Conservation (phyloP, 2,797 vertebrate genomes). For the Rhinichthys osculus region DNA sequence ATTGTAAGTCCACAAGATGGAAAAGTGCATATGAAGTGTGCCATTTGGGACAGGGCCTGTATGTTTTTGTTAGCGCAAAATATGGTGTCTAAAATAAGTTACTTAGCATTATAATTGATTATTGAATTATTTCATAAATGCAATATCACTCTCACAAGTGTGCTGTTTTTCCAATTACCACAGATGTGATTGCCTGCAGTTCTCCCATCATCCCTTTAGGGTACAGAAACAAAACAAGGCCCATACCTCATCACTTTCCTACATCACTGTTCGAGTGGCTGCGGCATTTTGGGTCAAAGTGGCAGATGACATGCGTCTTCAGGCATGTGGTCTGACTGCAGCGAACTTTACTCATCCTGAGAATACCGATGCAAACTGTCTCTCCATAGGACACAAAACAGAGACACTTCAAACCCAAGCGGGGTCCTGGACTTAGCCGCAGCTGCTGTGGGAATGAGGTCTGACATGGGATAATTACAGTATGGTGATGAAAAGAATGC, state of each 20-base stretch:
- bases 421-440: constrained; percentile 53
- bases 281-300: constrained; percentile 59
- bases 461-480: constrained; percentile 56
- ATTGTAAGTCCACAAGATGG: too few relatives aligned
- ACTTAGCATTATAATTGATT: not conserved
- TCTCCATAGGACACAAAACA: constrained; percentile 62
- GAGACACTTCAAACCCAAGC: constrained; percentile 59
- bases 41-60: too few relatives aligned
- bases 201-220: constrained; percentile 45
- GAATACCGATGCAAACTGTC: constrained; percentile 38
- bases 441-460: constrained; percentile 55
- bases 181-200: constrained; percentile 15
- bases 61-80: not conserved
- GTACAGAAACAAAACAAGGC: constrained; percentile 32
- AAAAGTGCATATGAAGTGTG: too few relatives aligned
- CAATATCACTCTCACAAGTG: not conserved
- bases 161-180: not conserved
- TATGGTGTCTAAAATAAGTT: not conserved
- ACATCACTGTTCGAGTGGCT: constrained; percentile 34
- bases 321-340: constrained; percentile 55
- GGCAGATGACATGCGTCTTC: constrained; percentile 55
- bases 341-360: constrained; percentile 47
- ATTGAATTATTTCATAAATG: not conserved
- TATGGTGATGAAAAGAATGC: constrained; percentile 62
- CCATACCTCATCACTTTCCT: not conserved